Evolutionary conservation across 2,797 vertebrate genomes (phyloP).

Genomic region (Ctenopoma kingsleyae): DNA sequence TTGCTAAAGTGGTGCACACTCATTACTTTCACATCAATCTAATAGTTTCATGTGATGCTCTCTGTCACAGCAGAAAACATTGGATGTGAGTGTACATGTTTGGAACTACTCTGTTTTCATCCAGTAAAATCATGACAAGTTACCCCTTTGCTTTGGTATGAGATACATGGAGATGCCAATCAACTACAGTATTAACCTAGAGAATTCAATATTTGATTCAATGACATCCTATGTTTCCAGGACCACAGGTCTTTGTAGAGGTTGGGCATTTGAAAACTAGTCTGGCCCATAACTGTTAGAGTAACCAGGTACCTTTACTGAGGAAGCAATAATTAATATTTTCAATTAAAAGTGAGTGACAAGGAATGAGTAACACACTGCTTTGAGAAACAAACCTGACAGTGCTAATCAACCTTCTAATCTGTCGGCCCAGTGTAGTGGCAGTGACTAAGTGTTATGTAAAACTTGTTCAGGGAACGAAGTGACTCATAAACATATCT

Average conservation of each 20-base stretch:
- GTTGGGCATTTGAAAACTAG: not conserved
- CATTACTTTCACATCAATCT: not conserved
- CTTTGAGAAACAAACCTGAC: conserved; percentile 26
- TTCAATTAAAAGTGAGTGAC: conserved; percentile 4
- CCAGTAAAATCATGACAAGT: not conserved
- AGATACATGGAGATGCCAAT: not conserved
- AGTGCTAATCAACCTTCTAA: conserved; percentile 37
- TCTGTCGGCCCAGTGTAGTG: conserved; percentile 10
- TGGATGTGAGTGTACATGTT: not conserved
- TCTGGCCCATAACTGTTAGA: not conserved
- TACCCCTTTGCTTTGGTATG: not conserved
- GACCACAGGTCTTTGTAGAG: no score
- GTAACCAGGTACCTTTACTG: not conserved
- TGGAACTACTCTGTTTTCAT: not conserved
- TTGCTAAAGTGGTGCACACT: not conserved
- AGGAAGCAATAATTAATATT: conserved; percentile 4
- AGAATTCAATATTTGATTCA: no score
- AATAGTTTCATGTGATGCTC: not conserved
- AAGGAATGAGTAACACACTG: conserved; percentile 7
- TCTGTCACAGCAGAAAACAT: not conserved
- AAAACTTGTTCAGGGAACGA: conserved; percentile 27
- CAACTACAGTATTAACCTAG: no score
- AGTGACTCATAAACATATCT: conserved; percentile 16
- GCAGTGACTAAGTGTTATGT: conserved; percentile 12
- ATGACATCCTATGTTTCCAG: no score